Conservation (phyloP, 2,113 vertebrate genomes). For the Phyllopteryx taeniolatus region DNA sequence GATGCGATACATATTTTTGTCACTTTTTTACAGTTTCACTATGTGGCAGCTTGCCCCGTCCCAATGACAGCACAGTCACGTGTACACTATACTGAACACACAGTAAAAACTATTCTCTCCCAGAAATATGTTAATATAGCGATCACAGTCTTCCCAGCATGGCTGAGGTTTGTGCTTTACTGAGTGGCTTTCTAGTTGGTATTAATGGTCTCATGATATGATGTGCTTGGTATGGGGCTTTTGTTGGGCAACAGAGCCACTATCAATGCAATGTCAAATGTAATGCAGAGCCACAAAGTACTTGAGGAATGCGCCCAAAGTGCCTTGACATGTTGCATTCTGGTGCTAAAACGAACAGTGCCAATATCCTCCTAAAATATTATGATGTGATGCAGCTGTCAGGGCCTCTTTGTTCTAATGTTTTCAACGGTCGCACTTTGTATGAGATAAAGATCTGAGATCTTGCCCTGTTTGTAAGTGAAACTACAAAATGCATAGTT, state of each 20-base stretch:
- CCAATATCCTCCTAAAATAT: constrained; percentile 41
- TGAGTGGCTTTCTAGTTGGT: not conserved
- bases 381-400: constrained; percentile 38
- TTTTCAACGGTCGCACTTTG: constrained; percentile 31
- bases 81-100: not conserved
- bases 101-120: not conserved
- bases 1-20: too few relatives aligned
- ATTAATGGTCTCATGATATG: constrained; percentile 10
- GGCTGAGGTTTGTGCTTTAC: too few relatives aligned
- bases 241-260: constrained; percentile 29
- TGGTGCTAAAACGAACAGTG: constrained; percentile 54
- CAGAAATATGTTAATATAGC: not conserved
- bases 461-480: constrained; percentile 7
- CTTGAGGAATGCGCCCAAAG: constrained; percentile 56
- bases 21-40: not conserved
- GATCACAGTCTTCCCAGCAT: not conserved
- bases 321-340: constrained; percentile 55
- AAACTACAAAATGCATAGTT: constrained; percentile 63
- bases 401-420: constrained; percentile 29
- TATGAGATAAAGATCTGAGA: constrained; percentile 14
- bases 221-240: constrained; percentile 38
- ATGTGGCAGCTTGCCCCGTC: not conserved
- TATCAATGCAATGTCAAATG: constrained; percentile 64
- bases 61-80: not conserved
- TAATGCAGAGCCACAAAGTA: constrained; percentile 60